Percentiles rank a stretch among this genome's conserved stretches.
phyloP scores from a whole-genome alignment of 1,140 invertebrate genomes.

The Artemia franciscana region DNA sequence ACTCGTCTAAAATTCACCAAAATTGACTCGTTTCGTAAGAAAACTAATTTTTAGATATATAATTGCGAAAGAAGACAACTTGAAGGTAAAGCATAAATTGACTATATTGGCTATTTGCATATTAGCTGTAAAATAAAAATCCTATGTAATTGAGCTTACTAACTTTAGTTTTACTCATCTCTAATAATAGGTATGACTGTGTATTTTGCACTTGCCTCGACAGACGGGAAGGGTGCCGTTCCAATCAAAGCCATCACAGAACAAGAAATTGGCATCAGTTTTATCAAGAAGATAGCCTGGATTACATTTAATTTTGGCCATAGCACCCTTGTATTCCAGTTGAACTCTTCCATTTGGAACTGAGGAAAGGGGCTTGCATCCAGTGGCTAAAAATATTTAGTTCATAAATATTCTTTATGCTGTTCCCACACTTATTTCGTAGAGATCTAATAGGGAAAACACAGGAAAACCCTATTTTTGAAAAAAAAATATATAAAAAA shows the following conservation, averaged over 20 bases:
- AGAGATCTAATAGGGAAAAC: not conserved
- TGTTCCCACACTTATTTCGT: conserved; percentile 4
- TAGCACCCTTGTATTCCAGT: conserved; percentile 25
- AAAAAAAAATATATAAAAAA: not conserved
- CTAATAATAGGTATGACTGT: no score
- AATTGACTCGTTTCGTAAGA: no score
- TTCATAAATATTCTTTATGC: not conserved
- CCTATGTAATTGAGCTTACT: no score
- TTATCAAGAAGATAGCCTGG: conserved; percentile 27
- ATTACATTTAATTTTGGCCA: conserved; percentile 35
- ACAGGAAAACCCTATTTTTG: not conserved
- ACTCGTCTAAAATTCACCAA: no score
- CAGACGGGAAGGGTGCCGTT: conserved; percentile 32
- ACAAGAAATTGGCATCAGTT: conserved; percentile 26
- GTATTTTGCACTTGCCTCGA: conserved; percentile 23
- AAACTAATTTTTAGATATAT: no score
- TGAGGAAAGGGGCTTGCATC: conserved; percentile 15
- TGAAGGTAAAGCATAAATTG: no score
- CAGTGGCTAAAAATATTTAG: conserved; percentile 15
- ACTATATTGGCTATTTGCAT: no score
- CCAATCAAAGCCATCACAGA: conserved; percentile 37
- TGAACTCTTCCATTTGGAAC: conserved; percentile 27
- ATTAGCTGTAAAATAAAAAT: no score
- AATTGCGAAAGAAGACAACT: no score
- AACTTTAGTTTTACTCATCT: no score